Conservation (phyloP, 2,113 vertebrate genomes). For the Anhinga anhinga region DNA sequence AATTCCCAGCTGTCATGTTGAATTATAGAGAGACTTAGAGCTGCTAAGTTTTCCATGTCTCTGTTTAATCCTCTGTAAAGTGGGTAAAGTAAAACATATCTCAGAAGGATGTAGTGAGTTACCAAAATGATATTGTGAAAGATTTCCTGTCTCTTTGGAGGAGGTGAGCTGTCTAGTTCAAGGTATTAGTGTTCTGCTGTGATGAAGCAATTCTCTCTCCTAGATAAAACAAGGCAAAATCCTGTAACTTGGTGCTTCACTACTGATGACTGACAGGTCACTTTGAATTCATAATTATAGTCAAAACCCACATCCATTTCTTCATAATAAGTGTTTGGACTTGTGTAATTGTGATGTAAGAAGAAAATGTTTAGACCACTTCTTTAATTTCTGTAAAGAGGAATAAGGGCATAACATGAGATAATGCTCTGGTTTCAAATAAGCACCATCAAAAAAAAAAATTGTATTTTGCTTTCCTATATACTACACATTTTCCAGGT, state of each 20-base stretch:
- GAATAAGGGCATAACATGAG: neutral
- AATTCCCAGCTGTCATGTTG: constrained; percentile 31
- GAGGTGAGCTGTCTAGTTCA: neutral
- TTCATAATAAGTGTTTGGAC: constrained; percentile 35
- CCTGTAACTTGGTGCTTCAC: neutral
- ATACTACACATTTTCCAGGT: neutral
- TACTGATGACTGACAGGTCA: constrained; percentile 10
- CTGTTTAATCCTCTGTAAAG: constrained; percentile 35
- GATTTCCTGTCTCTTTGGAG: neutral
- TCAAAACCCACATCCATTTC: constrained; percentile 51
- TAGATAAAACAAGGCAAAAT: constrained; percentile 2
- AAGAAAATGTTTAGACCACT: constrained; percentile 29
- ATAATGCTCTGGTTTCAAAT: neutral
- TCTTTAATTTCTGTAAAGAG: constrained; percentile 47
- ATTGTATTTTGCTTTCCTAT: neutral
- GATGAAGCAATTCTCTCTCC: neutral
- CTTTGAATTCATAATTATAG: constrained; percentile 26
- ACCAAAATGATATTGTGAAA: constrained; percentile 50
- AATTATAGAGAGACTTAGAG: constrained; percentile 8
- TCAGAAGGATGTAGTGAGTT: constrained; percentile 20
- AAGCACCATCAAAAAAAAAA: neutral
- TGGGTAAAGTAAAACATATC: neutral
- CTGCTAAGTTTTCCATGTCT: constrained; percentile 18
- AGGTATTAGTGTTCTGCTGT: neutral
- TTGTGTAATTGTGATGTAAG: constrained; percentile 29